phyloP scores from a whole-genome alignment of 2,888 invertebrate genomes.

The Sphecodes monilicornis region DNA sequence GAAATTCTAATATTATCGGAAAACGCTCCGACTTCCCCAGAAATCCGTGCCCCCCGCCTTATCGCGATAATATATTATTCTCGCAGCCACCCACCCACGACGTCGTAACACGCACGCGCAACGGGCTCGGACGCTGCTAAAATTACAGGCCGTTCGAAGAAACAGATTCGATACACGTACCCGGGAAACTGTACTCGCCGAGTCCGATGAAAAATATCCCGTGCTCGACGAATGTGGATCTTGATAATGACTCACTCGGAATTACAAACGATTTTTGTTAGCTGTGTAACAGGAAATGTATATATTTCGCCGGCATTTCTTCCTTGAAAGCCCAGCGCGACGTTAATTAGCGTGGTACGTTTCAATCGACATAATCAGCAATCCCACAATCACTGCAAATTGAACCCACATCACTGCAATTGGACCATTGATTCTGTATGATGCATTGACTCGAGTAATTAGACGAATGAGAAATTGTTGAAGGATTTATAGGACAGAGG shows the following conservation, averaged over 20 bases:
- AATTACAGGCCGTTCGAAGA: neutral
- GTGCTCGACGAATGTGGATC: neutral
- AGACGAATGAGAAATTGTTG: neutral
- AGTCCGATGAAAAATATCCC: neutral
- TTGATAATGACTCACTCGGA: neutral
- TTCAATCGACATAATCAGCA: neutral
- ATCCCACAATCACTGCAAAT: no score
- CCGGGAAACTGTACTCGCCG: neutral
- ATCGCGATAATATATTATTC: slow-evolving; percentile 33
- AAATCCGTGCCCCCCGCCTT: slow-evolving; percentile 49
- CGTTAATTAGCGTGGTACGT: neutral
- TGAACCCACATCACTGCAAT: neutral
- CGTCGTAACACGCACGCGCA: slow-evolving; percentile 5
- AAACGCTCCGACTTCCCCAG: slow-evolving; percentile 46
- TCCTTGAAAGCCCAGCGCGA: neutral
- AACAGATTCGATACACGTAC: neutral
- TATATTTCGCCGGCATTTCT: neutral
- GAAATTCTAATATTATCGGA: slow-evolving; percentile 59
- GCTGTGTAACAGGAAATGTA: neutral
- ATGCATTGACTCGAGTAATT: neutral
- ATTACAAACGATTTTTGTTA: neutral
- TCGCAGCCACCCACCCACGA: neutral
- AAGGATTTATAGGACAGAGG: neutral
- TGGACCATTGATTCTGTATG: neutral
- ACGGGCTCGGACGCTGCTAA: neutral